Percentiles rank a stretch among this genome's conserved stretches.
phyloP scores from a whole-genome alignment of 2,113 vertebrate species.

The Tragelaphus buxtoni region DNA sequence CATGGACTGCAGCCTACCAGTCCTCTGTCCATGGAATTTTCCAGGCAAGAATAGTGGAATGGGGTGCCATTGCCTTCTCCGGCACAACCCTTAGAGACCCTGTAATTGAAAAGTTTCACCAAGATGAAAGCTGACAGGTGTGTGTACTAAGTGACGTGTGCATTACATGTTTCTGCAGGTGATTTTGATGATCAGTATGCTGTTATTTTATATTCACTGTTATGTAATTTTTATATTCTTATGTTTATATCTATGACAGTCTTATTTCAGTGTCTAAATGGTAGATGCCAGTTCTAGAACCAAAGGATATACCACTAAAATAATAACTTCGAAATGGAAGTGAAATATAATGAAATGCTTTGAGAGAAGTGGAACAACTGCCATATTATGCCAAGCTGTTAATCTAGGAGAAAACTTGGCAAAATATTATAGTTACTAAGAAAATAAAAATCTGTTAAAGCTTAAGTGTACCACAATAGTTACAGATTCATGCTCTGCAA shows the following conservation, averaged over 20 bases:
- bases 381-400: not conserved
- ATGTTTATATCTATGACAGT: not conserved
- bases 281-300: not conserved
- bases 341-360: not conserved
- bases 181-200: not conserved
- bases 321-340: not conserved
- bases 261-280: not conserved
- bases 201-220: not conserved
- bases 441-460: conserved; percentile 32
- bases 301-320: not conserved
- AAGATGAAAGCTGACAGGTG: not conserved
- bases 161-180: not conserved
- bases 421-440: conserved; percentile 30
- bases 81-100: not conserved
- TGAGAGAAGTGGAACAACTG: not conserved
- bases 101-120: not conserved
- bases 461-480: not conserved
- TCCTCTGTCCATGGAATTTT: no score
- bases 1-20: no score
- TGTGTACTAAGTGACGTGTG: not conserved
- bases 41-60: no score
- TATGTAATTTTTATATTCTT: not conserved
- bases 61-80: no score
- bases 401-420: conserved; percentile 19
- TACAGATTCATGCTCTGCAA: not conserved